A percentile compares a stretch with the other conserved stretches of the same genome.
Conservation (phyloP, 2,113 vertebrate genomes). For the Ameiurus melas region DNA sequence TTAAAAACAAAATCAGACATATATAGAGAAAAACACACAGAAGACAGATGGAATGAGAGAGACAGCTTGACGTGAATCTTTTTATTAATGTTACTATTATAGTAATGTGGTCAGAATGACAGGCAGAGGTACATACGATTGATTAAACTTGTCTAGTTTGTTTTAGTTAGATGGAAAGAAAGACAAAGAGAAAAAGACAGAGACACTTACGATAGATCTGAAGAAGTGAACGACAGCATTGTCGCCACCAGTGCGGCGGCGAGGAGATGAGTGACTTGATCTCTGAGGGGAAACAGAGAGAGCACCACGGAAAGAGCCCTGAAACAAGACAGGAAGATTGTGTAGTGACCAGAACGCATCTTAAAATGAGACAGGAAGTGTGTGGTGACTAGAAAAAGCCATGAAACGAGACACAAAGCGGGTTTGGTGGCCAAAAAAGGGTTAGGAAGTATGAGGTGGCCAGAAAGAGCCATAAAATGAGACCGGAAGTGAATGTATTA, state of each 20-base stretch:
- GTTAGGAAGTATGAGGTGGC: neutral
- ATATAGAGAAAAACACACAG: neutral
- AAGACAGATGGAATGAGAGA: neutral
- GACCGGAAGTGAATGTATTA: neutral
- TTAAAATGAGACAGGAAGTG: neutral
- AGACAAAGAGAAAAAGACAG: neutral
- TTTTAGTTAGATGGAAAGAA: neutral
- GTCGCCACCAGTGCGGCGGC: slow-evolving; percentile 83
- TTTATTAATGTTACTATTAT: neutral
- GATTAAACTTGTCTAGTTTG: neutral
- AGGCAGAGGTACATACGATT: neutral
- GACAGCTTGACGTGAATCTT: slow-evolving; percentile 8
- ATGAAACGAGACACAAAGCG: neutral
- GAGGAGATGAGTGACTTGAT: slow-evolving; percentile 76
- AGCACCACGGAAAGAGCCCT: slow-evolving; percentile 78
- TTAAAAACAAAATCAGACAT: neutral
- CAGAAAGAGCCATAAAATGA: neutral
- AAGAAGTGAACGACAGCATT: slow-evolving; percentile 96
- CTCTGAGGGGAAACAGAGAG: slow-evolving; percentile 85
- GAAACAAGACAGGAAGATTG: slow-evolving; percentile 18
- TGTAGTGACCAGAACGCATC: neutral
- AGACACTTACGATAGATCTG: slow-evolving; percentile 90
- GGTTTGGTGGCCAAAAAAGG: neutral
- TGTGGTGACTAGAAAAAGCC: neutral
- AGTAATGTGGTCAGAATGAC: neutral